Base-by-base conservation (phyloP, 2,113 vertebrate genomes). In the Pseudopipra pipra region DNA sequence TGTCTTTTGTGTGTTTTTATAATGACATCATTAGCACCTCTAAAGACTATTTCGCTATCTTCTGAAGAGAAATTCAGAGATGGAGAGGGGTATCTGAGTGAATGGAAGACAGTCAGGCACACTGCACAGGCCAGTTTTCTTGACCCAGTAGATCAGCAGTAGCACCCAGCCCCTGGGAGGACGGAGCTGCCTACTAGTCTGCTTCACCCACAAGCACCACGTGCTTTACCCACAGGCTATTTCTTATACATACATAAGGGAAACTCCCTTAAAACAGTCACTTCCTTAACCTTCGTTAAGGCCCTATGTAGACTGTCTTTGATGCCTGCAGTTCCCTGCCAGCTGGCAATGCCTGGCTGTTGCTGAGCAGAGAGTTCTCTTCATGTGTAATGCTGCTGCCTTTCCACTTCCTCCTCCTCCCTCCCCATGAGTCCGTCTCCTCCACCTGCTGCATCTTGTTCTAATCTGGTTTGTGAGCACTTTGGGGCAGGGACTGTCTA, bases 361-460 rank as follows among this genome's bases (percentile, higher is more conserved):
- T 95, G 93, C 92, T 96, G 96, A 96, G 96, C 95, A 90, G 92
- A 79, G 87, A 92, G 52, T 94, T 96, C 93, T 91, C 88, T 94
- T 72, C 24, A 20, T 90, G 85, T 39, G 75, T 82, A 44, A 71
- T 44, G 87, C 67, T 65, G 52, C 79, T 51, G 90, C 67, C 63
- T 88, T 55, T 86, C 83, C 85, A 71, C 82, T 96, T 96, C 92
- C 95, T 97, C 61, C 95, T 96, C 92, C 95, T 97, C 92, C 95
- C 93, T 94, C 87, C 86, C 95, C 49, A 25, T 46, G 5, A 92
- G 96, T 90, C 88, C 23, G 92, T 95, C 96, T 96, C 92, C 89
- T 96, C 94, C 94, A 96, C 96, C 93, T 95, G 94, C 94, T 96
- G 91, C 95, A 89, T 95, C 96, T 96, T 93, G 90, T 95, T 94